Evolutionary conservation across 2,797 vertebrate species (phyloP), one percentile per base, ranked within the genome.

Genomic region (Phaenicophaeus curvirostris): DNA sequence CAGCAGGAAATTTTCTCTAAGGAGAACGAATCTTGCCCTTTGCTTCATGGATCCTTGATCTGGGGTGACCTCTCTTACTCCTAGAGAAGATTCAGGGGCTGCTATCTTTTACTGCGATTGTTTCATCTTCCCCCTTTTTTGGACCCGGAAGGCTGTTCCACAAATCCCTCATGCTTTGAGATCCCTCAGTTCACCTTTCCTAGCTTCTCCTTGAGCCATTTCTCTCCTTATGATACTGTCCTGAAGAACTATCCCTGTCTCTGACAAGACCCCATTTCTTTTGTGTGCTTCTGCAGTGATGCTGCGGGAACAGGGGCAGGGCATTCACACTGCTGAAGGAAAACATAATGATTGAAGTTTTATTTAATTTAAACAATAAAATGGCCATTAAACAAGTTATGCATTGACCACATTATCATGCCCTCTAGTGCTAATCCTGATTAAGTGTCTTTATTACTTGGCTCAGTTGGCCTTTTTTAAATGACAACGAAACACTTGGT

Each of bases 321-420:
- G 20, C 77, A 58, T 77, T 88, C 72, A 39, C 33, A 1, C 39
- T 53, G 57, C 85, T 95, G 78, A 87, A 92, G 84, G 58, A 69
- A 95, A 94, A 79, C 86, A 57, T 74, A 78, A 94, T 96, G 86
- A 96, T 91, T 95, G 92, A 90, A 87, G 84, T 96, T 95, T 94
- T 88, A 96, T 97, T 96, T 96, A 95, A 97, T 96, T 96, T 93
- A 77, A 95, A 96, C 89, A 93, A 92, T 96, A 94, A 93, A 94
- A 95, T 71, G 68, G 81, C 88, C 82, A 93, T 96, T 96, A 96
- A 96, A 88, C 73, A 92, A 91, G 89, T 92, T 94, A 94, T 82
- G 87, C 94, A 87, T 94, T 91, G 96, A 93, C 94, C 95, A 93
- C 95, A 91, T 95, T 63, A 94, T 78, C 85, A 19, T 95, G 94